These are phyloP conservation scores for Eristalis pertinax DNA, from an alignment of 2,888 invertebrate genomes.

Conservation along the genomic window DNA sequence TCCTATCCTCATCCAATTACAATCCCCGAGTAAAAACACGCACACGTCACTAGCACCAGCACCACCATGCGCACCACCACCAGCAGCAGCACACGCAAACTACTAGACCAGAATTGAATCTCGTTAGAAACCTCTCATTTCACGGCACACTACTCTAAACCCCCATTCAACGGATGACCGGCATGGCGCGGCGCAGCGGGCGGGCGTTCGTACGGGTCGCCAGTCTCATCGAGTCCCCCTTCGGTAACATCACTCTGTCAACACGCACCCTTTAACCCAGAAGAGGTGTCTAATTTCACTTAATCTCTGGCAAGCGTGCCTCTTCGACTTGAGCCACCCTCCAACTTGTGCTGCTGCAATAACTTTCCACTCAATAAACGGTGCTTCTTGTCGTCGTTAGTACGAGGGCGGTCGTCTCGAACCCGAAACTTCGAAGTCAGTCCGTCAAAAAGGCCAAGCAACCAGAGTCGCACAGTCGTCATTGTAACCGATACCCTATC, in stretches of 20 bases:
- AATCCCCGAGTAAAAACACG: neutral
- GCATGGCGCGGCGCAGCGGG: neutral
- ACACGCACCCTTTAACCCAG: slow-evolving; percentile 47
- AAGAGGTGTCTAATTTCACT: slow-evolving; percentile 59
- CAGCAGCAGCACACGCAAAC: neutral
- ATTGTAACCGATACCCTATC: slow-evolving; percentile 61
- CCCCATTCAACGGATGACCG: neutral
- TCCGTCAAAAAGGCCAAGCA: neutral
- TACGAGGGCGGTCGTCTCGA: neutral
- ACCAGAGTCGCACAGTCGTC: slow-evolving; percentile 4
- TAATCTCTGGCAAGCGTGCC: slow-evolving; percentile 49
- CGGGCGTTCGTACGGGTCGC: neutral
- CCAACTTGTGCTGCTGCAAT: slow-evolving; percentile 38
- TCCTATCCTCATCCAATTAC: neutral
- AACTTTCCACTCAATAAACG: slow-evolving; percentile 69
- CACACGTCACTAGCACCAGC: neutral
- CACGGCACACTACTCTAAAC: neutral
- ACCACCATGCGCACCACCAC: too few species aligned
- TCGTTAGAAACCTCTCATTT: slow-evolving; percentile 8
- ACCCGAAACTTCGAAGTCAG: neutral
- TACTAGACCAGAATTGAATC: neutral
- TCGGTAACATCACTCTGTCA: slow-evolving; percentile 19
- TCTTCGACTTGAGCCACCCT: slow-evolving; percentile 34
- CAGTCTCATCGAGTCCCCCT: neutral
- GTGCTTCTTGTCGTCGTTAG: slow-evolving; percentile 4